phyloP scores from a whole-genome alignment of 2,113 vertebrate species.

The Mormyrus iriodes region DNA sequence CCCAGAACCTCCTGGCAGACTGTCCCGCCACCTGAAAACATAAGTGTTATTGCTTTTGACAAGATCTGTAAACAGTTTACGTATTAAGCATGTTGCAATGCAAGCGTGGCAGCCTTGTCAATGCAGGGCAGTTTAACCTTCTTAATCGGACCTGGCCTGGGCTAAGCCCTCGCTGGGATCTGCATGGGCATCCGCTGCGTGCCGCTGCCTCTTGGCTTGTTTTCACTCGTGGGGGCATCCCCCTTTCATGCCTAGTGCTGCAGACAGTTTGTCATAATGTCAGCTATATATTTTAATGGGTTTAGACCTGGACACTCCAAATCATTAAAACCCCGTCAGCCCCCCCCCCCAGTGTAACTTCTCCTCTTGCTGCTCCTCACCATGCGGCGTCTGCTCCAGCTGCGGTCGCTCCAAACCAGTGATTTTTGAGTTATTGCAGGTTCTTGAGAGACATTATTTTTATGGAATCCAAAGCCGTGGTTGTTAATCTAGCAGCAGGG shows the following conservation, averaged over 20 bases:
- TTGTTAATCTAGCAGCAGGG: not conserved
- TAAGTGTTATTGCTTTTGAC: constrained; percentile 42
- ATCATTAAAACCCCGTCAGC: not conserved
- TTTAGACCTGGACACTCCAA: not conserved
- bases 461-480: not conserved
- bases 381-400: not conserved
- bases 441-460: constrained; percentile 6
- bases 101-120: constrained; percentile 26
- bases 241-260: not conserved
- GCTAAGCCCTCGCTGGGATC: constrained; percentile 21
- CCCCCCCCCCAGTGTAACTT: not conserved
- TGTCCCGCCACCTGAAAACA: constrained; percentile 43
- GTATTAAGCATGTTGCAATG: constrained; percentile 32
- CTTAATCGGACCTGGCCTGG: constrained; percentile 29
- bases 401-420: not conserved
- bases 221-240: not conserved
- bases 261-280: not conserved
- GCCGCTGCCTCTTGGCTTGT: not conserved
- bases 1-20: constrained; percentile 59
- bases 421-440: not conserved
- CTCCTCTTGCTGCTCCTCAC: not conserved
- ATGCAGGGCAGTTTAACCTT: constrained; percentile 28
- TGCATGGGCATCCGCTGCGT: not conserved
- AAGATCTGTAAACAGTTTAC: constrained; percentile 35
- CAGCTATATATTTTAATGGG: constrained; percentile 1